phyloP scores from a whole-genome alignment of 2,113 vertebrate genomes.

The Falco punctatus region DNA sequence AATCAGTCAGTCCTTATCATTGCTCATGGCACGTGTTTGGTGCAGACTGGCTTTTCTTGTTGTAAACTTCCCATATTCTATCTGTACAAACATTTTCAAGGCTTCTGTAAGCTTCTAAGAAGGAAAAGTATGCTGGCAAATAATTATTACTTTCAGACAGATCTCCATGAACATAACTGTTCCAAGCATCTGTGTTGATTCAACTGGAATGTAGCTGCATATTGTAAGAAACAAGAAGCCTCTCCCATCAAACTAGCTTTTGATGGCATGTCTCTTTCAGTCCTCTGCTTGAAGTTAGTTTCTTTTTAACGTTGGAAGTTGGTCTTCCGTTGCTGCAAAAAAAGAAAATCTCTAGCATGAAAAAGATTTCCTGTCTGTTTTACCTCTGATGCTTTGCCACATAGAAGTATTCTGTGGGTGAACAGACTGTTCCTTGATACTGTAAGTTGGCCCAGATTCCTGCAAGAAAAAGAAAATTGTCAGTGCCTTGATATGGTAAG shows the following conservation, averaged over 20 bases:
- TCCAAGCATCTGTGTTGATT: neutral
- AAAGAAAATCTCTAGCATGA: neutral
- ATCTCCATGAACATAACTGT: neutral
- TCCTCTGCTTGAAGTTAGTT: neutral
- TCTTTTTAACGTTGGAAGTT: neutral
- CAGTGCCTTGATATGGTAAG: neutral
- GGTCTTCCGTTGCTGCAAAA: neutral
- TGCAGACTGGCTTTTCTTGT: neutral
- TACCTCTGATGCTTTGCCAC: neutral
- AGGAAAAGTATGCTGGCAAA: neutral
- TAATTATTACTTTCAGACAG: neutral
- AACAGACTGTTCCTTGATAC: neutral
- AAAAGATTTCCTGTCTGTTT: neutral
- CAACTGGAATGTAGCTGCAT: neutral
- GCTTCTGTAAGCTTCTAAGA: neutral
- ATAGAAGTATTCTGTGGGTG: neutral
- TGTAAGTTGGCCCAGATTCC: slow-evolving; percentile 13
- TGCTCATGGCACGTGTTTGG: neutral
- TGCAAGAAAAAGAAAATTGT: neutral
- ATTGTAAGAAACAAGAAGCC: neutral
- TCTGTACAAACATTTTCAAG: neutral
- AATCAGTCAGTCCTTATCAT: neutral
- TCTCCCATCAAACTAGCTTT: neutral
- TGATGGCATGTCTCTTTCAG: neutral
- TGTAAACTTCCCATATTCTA: neutral